phyloP scores from a whole-genome alignment of 1,140 invertebrate species.

The Eriocheir sinensis region DNA sequence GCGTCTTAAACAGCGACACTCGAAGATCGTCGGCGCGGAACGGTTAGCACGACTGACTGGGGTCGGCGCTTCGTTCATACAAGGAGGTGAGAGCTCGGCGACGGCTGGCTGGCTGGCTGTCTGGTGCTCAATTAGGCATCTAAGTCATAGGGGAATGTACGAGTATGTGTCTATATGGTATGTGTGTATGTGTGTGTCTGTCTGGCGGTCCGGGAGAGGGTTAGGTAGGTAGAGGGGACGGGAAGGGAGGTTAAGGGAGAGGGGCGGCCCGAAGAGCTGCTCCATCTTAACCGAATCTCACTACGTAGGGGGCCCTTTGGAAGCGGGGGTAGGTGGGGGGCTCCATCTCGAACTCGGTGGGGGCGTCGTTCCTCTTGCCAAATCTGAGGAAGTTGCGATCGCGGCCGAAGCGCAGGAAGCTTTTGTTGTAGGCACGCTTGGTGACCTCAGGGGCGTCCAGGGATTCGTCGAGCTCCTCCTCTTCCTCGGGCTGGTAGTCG shows the following conservation, averaged over 20 bases:
- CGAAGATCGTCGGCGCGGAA: background rate
- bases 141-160: background rate
- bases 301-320: conserved; percentile 50
- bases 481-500: conserved; percentile 27
- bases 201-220: background rate
- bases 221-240: background rate
- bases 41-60: background rate
- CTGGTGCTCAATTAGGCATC: background rate
- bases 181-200: background rate
- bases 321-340: background rate
- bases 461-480: background rate
- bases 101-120: background rate
- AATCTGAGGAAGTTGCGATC: conserved; percentile 69
- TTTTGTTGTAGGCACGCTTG: conserved; percentile 41
- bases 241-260: background rate
- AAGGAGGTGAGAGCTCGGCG: background rate
- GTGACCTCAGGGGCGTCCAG: background rate
- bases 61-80: background rate
- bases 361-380: conserved; percentile 38
- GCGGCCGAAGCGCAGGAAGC: conserved; percentile 61
- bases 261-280: background rate
- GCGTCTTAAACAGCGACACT: background rate
- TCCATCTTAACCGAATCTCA: conserved; percentile 54
- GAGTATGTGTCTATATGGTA: conserved; percentile 3
- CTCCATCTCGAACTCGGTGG: background rate